phyloP scores from a whole-genome alignment of 2,888 invertebrate genomes.

The Dione vanillae region DNA sequence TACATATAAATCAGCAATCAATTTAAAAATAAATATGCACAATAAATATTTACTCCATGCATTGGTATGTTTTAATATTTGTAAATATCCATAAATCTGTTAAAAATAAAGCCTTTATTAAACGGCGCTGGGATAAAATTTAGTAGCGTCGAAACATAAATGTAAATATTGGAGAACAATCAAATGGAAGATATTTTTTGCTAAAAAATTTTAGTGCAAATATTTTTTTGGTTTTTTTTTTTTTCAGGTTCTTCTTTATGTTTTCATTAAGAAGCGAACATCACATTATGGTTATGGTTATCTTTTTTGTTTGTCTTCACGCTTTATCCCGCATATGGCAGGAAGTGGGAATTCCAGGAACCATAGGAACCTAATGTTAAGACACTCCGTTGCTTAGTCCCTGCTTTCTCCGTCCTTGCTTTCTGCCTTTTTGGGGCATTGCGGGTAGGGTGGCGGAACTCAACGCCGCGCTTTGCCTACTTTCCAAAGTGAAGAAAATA shows the following conservation, averaged over 20 bases:
- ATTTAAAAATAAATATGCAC: background rate
- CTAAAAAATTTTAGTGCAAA: background rate
- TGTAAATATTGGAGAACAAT: conserved; percentile 18
- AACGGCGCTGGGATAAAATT: conserved; percentile 2
- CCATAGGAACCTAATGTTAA: background rate
- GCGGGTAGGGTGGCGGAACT: too few species aligned
- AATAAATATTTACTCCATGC: background rate
- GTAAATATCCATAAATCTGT: conserved; percentile 8
- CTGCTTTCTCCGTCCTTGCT: too few species aligned
- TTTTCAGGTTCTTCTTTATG: too few species aligned
- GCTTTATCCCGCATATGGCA: too few species aligned
- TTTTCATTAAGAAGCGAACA: too few species aligned
- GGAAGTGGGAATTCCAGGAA: background rate
- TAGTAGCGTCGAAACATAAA: conserved; percentile 10
- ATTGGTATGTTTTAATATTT: background rate
- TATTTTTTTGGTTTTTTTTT: background rate
- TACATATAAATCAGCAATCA: background rate
- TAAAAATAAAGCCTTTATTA: background rate
- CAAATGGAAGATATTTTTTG: conserved; percentile 4
- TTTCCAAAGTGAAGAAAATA: too few species aligned
- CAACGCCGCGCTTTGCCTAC: too few species aligned
- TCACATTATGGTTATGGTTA: too few species aligned
- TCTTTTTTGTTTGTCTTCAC: too few species aligned
- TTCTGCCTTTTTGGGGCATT: too few species aligned
- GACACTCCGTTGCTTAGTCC: background rate